These are phyloP conservation scores for Lacanobia oleracea DNA, from an alignment of 2,888 invertebrate species.

Conservation along the genomic window DNA sequence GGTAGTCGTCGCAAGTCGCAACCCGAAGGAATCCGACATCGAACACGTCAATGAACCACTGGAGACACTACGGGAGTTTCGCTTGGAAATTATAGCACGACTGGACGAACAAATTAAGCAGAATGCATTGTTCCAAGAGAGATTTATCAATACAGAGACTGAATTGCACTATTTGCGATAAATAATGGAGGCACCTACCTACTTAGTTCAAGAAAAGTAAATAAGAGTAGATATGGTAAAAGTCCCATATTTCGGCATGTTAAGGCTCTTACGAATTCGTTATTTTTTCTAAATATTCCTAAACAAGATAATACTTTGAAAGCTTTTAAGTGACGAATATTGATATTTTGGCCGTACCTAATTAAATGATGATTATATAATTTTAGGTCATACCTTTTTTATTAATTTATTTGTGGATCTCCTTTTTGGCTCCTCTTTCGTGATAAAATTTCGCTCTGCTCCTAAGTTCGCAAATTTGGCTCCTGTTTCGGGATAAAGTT, in stretches of 20 bases:
- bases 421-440: too few relatives aligned
- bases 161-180: slow-evolving; percentile 1
- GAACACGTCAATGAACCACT: slow-evolving; percentile 5
- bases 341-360: too few relatives aligned
- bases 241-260: neutral
- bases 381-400: too few relatives aligned
- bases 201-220: slow-evolving; percentile 18
- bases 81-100: slow-evolving; percentile 36
- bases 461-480: too few relatives aligned
- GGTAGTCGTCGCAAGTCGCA: slow-evolving; percentile 39
- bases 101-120: slow-evolving; percentile 19
- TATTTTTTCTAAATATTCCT: too few relatives aligned
- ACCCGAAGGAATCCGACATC: slow-evolving; percentile 3
- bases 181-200: slow-evolving; percentile 21
- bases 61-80: slow-evolving; percentile 36
- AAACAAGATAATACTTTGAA: too few relatives aligned
- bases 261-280: neutral
- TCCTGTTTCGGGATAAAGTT: too few relatives aligned
- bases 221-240: slow-evolving; percentile 9
- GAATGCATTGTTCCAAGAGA: too few relatives aligned
- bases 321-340: too few relatives aligned
- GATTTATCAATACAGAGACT: neutral
- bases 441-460: too few relatives aligned
- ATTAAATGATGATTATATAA: too few relatives aligned
- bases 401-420: too few relatives aligned